phyloP scores from a whole-genome alignment of 2,888 invertebrate species.

The Perdita meconis region DNA sequence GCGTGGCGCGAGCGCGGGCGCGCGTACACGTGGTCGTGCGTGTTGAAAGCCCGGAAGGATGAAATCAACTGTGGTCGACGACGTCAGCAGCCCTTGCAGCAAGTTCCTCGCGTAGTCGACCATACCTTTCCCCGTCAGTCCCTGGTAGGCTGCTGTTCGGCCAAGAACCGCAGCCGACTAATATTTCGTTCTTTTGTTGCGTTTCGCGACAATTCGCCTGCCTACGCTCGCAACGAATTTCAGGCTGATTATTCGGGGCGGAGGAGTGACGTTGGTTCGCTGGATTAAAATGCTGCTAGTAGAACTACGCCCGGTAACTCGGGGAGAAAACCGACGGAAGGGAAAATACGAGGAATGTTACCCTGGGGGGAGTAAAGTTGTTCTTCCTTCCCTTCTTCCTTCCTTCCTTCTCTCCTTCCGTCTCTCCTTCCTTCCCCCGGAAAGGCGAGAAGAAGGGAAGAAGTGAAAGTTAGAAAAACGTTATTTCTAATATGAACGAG shows the following conservation, averaged over 20 bases:
- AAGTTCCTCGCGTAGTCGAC: conserved; percentile 16
- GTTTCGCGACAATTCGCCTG: conserved; percentile 80
- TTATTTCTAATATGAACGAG: too few species aligned
- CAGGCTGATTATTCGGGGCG: conserved; percentile 83
- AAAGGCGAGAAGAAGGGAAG: too few species aligned
- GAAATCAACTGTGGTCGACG: conserved; percentile 65
- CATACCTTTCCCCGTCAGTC: conserved; percentile 14
- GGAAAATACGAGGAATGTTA: conserved; percentile 53
- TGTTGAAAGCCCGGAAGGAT: conserved; percentile 55
- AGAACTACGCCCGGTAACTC: conserved; percentile 59
- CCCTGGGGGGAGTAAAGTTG: conserved; percentile 53
- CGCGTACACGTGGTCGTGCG: conserved; percentile 28
- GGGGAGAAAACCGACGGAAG: conserved; percentile 52
- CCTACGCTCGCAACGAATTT: conserved; percentile 80
- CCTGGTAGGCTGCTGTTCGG: conserved; percentile 21
- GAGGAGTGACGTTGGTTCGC: conserved; percentile 78
- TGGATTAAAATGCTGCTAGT: conserved; percentile 82
- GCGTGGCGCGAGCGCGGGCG: conserved; percentile 11
- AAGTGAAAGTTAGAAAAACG: too few species aligned
- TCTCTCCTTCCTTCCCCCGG: neutral
- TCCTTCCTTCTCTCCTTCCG: neutral
- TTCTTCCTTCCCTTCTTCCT: conserved; percentile 35
- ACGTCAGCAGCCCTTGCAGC: conserved; percentile 47
- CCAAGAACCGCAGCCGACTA: conserved; percentile 73
- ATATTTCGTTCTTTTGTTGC: conserved; percentile 83